Base-by-base conservation (phyloP, 2,888 invertebrate species). In the Hirudinaria manillensis region DNA sequence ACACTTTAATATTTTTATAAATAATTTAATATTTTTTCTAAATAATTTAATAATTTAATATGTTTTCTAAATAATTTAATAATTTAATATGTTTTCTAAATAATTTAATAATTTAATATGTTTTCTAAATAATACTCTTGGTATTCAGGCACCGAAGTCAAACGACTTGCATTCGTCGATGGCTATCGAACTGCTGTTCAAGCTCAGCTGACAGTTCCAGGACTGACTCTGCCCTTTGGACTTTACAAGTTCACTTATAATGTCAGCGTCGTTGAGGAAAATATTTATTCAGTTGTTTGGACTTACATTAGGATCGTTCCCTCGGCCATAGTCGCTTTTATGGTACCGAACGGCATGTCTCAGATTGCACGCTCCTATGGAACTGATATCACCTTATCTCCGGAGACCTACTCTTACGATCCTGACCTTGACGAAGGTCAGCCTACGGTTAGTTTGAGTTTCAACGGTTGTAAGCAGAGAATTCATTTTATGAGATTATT, bases 401-500 rank as follows among this genome's bases (percentile, higher is more conserved):
- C 86, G 1, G 79, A 77, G 19, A 73, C 71, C 0, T 80, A 80
- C 75, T 85, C 86, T 0, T 79, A 81, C 45, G 86, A 87, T 78
- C 86, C 86, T 0, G 86, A 86, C 78, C 79, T 81, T 2, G 77
- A 77, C 1, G 36, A 73, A 13, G 77, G 70, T 16, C 45, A 16
- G 4, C 0, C 75, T 65, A 29, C 38, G 72, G 72, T 72, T 16
- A 55, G 72, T n/a, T 29, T 6, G 65, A 65, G 21, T 16, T 19
- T 21, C 16, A 21, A 53, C 55, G 21, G 21, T 53, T 53, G 16
- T 53, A 53, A 16, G 55, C 55, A 53, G 21, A 53, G 16, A 16
- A 53, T 53, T 53, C 21, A 21, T 21, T 16, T 21, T 21, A 16
- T 53, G 21, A 19, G 16, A 53, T 53, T 53, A 21, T 19, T 19